These are phyloP conservation scores for Taeniopygia guttata DNA, from an alignment of 2,797 vertebrate genomes.

Conservation along the genomic window DNA sequence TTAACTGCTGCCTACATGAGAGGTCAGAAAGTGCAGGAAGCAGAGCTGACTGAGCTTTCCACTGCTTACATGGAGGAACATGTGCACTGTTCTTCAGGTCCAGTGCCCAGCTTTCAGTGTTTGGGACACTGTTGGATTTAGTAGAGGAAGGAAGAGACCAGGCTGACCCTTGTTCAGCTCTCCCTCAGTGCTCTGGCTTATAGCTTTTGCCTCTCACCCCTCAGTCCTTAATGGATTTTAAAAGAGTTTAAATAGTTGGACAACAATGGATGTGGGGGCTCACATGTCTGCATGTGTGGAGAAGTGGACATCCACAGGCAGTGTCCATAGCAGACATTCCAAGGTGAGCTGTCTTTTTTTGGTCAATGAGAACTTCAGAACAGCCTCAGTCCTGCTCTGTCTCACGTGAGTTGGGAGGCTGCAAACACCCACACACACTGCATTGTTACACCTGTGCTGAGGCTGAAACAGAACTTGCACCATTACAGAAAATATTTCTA, in stretches of 20 bases:
- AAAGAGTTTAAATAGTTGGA: neutral
- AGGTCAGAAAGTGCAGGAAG: neutral
- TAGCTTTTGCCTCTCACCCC: neutral
- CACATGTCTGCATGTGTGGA: neutral
- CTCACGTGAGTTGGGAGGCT: neutral
- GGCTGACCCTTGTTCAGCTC: neutral
- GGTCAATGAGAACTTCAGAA: accelerated
- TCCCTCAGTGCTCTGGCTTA: neutral
- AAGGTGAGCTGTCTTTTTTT: neutral
- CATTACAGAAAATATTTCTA: neutral
- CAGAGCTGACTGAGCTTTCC: neutral
- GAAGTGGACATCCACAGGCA: neutral
- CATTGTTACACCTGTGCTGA: neutral
- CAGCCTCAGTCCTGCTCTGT: neutral
- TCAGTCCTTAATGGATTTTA: neutral
- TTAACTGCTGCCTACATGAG: neutral
- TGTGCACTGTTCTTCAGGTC: neutral
- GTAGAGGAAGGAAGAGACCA: neutral
- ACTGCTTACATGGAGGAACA: neutral
- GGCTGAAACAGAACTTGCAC: neutral
- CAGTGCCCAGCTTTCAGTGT: neutral
- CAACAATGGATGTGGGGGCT: neutral
- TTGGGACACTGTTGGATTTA: neutral
- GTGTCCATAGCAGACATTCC: neutral
- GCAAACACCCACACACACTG: neutral